Evolutionary conservation across 1,140 invertebrate species (phyloP).

Genomic region (Nasonia vitripennis): DNA sequence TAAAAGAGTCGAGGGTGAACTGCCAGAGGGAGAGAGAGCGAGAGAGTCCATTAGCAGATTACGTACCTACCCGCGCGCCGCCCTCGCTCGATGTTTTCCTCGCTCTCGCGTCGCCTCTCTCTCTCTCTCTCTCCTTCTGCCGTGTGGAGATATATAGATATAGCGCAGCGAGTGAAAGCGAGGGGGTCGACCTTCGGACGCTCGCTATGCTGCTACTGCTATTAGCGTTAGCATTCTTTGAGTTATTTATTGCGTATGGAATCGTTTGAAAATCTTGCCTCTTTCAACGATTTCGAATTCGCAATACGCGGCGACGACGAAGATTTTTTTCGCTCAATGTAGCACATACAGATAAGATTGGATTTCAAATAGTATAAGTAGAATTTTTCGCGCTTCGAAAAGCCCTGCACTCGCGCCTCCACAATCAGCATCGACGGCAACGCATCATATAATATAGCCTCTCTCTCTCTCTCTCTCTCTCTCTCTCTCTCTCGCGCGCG

Average conservation of each 20-base stretch:
- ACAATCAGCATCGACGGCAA: no score
- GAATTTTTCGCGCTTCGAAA: no score
- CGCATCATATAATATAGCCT: no score
- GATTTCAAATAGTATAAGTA: no score
- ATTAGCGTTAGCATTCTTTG: background rate
- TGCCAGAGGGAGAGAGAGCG: constrained; percentile 21
- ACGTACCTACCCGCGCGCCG: constrained; percentile 67
- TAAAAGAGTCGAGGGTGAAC: constrained; percentile 51
- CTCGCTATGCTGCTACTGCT: no score
- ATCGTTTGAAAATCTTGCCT: background rate
- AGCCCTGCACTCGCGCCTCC: no score
- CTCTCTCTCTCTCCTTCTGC: constrained; percentile 25
- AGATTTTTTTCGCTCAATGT: no score
- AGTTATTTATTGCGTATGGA: background rate
- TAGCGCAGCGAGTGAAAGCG: background rate
- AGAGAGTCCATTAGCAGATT: constrained; percentile 73
- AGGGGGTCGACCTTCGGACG: constrained; percentile 24
- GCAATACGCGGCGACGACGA: no score
- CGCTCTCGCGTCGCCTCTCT: constrained; percentile 10
- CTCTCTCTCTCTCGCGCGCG: no score
- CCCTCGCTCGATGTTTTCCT: constrained; percentile 47
- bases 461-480: no score
- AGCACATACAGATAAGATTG: no score
- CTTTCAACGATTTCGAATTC: no score
- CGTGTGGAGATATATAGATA: background rate